phyloP scores from a whole-genome alignment of 2,888 invertebrate genomes.

The Chaitophorus viminalis region DNA sequence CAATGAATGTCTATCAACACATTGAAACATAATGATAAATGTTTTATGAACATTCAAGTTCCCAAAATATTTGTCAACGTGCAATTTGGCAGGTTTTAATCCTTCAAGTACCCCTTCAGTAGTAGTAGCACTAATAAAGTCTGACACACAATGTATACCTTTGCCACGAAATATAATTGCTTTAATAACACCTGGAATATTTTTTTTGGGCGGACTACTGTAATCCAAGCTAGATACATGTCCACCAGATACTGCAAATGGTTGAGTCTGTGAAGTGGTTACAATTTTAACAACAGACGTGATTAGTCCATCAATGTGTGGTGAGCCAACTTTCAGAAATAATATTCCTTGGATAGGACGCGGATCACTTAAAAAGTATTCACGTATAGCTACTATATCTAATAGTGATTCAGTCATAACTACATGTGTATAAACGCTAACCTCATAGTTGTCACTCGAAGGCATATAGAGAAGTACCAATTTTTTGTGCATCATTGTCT shows the following conservation, averaged over 20 bases:
- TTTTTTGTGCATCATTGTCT: conserved; percentile 11
- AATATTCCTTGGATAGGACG: conserved; percentile 33
- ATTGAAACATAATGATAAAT: conserved; percentile 50
- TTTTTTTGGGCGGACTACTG: conserved; percentile 17
- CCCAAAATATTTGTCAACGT: not conserved
- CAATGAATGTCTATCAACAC: conserved; percentile 21
- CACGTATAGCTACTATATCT: not conserved
- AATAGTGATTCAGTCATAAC: not conserved
- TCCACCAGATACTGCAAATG: conserved; percentile 43
- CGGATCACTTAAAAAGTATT: not conserved
- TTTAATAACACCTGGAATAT: conserved; percentile 21
- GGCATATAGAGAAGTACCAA: conserved; percentile 41
- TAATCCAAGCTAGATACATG: conserved; percentile 39
- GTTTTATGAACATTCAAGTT: not conserved
- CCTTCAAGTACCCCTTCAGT: not conserved
- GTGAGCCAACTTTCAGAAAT: conserved; percentile 22
- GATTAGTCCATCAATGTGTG: not conserved
- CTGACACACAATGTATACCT: conserved; percentile 39
- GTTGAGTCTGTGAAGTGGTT: not conserved
- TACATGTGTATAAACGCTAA: conserved; percentile 4
- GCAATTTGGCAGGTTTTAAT: not conserved
- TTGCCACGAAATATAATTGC: conserved; percentile 37
- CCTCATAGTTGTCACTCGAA: conserved; percentile 1
- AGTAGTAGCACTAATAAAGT: not conserved
- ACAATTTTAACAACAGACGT: not conserved